Evolutionary conservation across 1,140 invertebrate genomes (phyloP).

Genomic region (Drosophila asahinai): DNA sequence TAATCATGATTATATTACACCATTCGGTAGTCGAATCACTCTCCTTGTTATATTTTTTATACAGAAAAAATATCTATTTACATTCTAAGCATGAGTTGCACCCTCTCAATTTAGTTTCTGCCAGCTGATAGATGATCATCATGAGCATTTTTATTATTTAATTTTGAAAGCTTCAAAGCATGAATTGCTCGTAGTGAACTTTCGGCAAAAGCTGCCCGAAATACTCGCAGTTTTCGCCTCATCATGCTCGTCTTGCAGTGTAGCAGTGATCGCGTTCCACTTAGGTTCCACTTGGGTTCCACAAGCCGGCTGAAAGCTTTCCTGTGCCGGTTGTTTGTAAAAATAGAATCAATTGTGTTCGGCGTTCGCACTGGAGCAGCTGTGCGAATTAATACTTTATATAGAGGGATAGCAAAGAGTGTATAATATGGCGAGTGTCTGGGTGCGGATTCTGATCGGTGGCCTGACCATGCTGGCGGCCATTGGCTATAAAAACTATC

Average conservation of each 20-base stretch:
- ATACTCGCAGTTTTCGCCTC: not conserved
- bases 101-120: not conserved
- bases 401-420: constrained; percentile 6
- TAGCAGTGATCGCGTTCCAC: not conserved
- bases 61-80: not conserved
- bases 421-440: constrained; percentile 26
- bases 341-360: constrained; percentile 30
- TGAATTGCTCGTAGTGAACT: not conserved
- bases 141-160: constrained; percentile 12
- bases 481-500: constrained; percentile 65
- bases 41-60: not conserved
- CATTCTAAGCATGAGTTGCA: constrained; percentile 33
- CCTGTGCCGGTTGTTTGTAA: constrained; percentile 2
- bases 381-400: not conserved
- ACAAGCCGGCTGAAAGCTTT: constrained; percentile 39
- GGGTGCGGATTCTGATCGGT: constrained; percentile 54
- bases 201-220: constrained; percentile 2
- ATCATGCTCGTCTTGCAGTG: constrained; percentile 35
- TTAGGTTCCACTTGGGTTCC: constrained; percentile 2
- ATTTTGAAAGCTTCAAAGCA: not conserved
- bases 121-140: constrained; percentile 18
- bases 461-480: constrained; percentile 48
- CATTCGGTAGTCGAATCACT: not conserved
- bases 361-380: constrained; percentile 1
- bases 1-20: not conserved